Evolutionary conservation across 2,888 invertebrate species (phyloP), one percentile per base, ranked within the genome.

Genomic region (Parascotia fuliginaria): DNA sequence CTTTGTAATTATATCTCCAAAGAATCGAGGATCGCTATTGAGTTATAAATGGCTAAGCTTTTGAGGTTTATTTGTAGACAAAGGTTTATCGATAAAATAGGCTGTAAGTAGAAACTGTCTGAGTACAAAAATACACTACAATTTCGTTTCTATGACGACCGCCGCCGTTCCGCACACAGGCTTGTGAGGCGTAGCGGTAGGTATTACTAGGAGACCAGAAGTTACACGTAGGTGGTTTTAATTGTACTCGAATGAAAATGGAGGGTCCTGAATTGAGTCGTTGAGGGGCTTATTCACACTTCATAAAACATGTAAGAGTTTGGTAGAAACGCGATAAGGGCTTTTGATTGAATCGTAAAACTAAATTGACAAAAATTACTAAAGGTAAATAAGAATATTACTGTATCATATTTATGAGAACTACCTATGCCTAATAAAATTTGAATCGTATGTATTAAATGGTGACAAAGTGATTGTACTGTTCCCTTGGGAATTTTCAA

Each of bases 141-240:
- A 56, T 53, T 40, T 46, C 43, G 75, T 73, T 72, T 63, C 56
- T 68, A 79, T 75, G 69, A 49, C 73, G 34, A 76, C 78, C 73
- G 74, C 78, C 73, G 74, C 64, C 73, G 41, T 19, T 38, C 44
- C 63, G 53, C 73, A 70, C 62, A 62, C 68, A 62, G 19, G 19
- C 52, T 40, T 36, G 49, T 41, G 52, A 42, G 54, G 36, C 33
- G 33, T 42, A 62, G 41, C 27, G 42, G 28, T 45, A 56, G 55
- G 48, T 65, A 39, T 13, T 46, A 75, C 72, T 55, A 71, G 71
- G 75, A 46, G 29, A 53, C 48, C 68, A 72, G 65, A 70, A 47
- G 46, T 42, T 53, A 41, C 51, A 50, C 43, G 60, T 59, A 65
- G 68, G 39, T 28, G 31, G 19, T 48, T 47, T 54, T 33, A 51